Evolutionary conservation across 2,797 vertebrate species (phyloP), one percentile per base, ranked within the genome.

Genomic region (Sardinella longiceps): DNA sequence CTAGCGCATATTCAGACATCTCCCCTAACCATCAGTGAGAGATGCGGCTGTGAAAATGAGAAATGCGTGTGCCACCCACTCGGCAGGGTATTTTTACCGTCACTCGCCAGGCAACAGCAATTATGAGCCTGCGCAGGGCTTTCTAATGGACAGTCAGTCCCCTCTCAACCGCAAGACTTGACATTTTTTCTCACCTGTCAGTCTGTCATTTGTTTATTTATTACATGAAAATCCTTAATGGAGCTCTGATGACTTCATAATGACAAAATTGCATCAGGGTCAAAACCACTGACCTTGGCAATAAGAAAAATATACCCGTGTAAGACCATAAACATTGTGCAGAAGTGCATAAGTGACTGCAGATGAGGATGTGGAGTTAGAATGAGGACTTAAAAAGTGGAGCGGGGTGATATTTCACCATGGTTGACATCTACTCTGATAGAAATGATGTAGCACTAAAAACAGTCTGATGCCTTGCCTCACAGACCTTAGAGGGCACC

Each of bases 61-160:
- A 84, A 3, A 46, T 81, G 85, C 30, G 84, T 50, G 74, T 88
- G 85, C 82, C 70, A 39, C 43, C 46, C 18, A 0, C 88, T 77
- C 87, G 60, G 25, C 60, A 88, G 88, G 85, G 87, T 91, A 89
- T 85, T 70, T 70, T 70, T 70, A 70, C 66, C 15, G 66, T 37
- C 66, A 37, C 66, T 70, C 33, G 30, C 66, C 14, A 14, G 15
- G 33, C 66, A 70, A 70, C 66, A 70, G 66, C 30, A 37, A 70
- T 70, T 70, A 37, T 9, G 14, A 5, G 63, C 11, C 63, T 70
- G 9, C 37, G 12, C 30, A 30, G 12, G 25, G 33, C 28, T 30
- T 28, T 12, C 30, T 70, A 70, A 70, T 70, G 66, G 66, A 37
- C 66, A 63, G 25, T 25, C n/a, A n/a, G n/a, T n/a, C n/a, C n/a